Base-by-base conservation (phyloP, 2,888 invertebrate genomes). In the Seira ritae region DNA sequence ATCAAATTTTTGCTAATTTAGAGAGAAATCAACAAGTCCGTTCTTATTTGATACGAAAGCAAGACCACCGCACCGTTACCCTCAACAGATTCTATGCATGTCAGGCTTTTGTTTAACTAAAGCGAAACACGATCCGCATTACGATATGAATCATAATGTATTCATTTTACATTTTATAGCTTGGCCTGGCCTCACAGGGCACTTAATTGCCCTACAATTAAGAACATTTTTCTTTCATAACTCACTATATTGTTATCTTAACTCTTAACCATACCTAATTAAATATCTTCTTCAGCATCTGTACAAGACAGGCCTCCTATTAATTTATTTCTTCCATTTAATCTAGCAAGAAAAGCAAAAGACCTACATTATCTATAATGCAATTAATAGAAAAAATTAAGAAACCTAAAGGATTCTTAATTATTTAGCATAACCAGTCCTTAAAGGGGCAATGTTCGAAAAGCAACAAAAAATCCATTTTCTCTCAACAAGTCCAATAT, bases 341-440 rank as follows among this genome's bases (percentile, higher is more conserved):
- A n/a, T n/a, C n/a, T n/a, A n/a, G n/a, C n/a, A n/a, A n/a, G n/a
- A n/a, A n/a, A n/a, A n/a, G n/a, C 42, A 42, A 42, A 4, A 42
- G 42, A 42, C 42, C 42, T 42, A 42, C 42, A 42, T 42, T 42
- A n/a, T 42, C 4, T 42, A 4, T 42, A 42, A 42, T 42, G 42
- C 42, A 42, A 42, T 42, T 42, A 42, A 42, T 42, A 42, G 42
- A 42, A 42, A 12, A 42, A 42, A 42, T 42, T 42, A 42, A 42
- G 42, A 42, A 42, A 42, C 42, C 6, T 42, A 42, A 42, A 42
- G n/a, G n/a, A n/a, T n/a, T n/a, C n/a, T 65, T 22, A 62, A 20
- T 62, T 62, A 62, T 10, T 62, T 62, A 20, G 62, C 62, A 62
- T 62, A 62, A 62, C 62, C 62, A 62, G 62, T 62, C 60, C 60